phyloP scores from a whole-genome alignment of 2,888 invertebrate species.

The Athalia rosae region DNA sequence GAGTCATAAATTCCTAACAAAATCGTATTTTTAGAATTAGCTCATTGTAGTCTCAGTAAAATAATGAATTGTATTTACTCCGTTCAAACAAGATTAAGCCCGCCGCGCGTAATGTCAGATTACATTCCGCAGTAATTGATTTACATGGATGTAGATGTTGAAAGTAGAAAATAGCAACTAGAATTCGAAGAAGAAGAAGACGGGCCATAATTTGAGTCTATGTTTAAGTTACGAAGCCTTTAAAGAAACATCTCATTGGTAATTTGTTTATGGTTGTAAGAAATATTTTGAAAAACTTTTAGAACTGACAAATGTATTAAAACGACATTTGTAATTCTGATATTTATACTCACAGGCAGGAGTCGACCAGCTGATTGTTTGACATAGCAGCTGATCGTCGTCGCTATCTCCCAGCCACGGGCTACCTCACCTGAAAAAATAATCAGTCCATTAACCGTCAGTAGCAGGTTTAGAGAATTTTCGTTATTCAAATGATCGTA shows the following conservation, averaged over 20 bases:
- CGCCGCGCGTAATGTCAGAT: background rate
- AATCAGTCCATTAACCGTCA: background rate
- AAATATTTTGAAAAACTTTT: no score
- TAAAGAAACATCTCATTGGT: no score
- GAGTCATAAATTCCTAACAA: conserved; percentile 1
- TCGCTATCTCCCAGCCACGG: conserved; percentile 58
- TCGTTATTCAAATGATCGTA: no score
- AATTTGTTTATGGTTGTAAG: no score
- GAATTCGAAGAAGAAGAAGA: no score
- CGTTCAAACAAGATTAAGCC: conserved; percentile 23
- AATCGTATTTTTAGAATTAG: conserved; percentile 12
- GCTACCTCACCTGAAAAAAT: conserved; percentile 61
- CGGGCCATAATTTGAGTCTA: no score
- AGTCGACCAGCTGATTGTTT: conserved; percentile 80
- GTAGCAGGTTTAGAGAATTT: background rate
- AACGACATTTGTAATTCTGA: conserved; percentile 12
- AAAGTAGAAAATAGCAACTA: background rate
- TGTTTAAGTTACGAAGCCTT: no score
- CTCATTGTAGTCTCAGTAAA: conserved; percentile 3
- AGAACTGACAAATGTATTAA: background rate
- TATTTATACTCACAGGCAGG: conserved; percentile 78
- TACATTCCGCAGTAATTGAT: background rate
- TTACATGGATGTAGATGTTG: background rate
- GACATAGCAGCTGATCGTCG: conserved; percentile 75
- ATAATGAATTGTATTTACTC: background rate